phyloP scores from a whole-genome alignment of 1,140 invertebrate species.

The Conus ventricosus region DNA sequence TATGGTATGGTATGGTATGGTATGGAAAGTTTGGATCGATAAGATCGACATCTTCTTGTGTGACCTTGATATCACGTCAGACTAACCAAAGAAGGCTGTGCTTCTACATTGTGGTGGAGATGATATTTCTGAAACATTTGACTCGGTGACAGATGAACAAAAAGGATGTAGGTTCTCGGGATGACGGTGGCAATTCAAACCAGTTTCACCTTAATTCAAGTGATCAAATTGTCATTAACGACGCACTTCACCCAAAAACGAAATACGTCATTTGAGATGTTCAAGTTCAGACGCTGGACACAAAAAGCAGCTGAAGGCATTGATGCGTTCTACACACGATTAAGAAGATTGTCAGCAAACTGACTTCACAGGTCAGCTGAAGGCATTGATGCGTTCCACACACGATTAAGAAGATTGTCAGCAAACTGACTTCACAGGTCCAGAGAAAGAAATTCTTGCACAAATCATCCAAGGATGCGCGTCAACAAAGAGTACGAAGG shows the following conservation, averaged over 20 bases:
- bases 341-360: too few relatives aligned
- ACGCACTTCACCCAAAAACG: not conserved
- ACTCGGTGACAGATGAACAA: not conserved
- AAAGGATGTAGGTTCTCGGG: not conserved
- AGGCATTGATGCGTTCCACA: not conserved
- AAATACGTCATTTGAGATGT: conserved; percentile 26
- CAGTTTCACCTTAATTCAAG: not conserved
- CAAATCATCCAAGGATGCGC: not conserved
- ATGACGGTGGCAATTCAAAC: too few relatives aligned
- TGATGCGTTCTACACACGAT: not conserved
- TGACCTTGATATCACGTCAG: not conserved
- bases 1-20: too few relatives aligned
- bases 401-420: too few relatives aligned
- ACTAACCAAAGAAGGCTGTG: not conserved
- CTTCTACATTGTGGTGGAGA: conserved; percentile 3
- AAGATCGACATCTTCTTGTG: not conserved
- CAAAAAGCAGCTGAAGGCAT: not conserved
- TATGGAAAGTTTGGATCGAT: conserved; percentile 12
- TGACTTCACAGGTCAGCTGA: too few relatives aligned
- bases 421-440: not conserved
- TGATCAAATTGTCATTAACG: not conserved
- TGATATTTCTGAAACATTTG: not conserved
- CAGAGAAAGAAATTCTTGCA: conserved; percentile 22
- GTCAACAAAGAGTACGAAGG: not conserved
- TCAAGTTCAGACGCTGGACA: conserved; percentile 10